Conservation (phyloP, 1,140 invertebrate species). For the Carposina sasakii region DNA sequence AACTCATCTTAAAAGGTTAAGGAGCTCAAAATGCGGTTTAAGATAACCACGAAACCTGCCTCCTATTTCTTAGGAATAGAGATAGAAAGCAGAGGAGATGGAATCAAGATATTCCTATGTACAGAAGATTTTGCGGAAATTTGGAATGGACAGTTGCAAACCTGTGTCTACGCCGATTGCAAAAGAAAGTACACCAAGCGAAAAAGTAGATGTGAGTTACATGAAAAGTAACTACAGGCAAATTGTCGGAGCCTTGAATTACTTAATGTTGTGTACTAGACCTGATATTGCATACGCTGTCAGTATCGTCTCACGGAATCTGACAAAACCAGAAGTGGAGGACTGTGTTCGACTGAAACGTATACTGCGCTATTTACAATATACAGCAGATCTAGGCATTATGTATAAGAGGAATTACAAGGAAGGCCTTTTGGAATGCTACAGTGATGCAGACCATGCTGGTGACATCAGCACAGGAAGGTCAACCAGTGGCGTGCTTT, state of each 20-base stretch:
- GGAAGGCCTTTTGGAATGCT: slow-evolving; percentile 32
- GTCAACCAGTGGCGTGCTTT: slow-evolving; percentile 37
- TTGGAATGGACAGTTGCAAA: too few species aligned
- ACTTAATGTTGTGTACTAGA: slow-evolving; percentile 44
- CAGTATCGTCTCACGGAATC: slow-evolving; percentile 33
- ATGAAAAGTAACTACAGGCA: slow-evolving; percentile 51
- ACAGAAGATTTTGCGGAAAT: too few species aligned
- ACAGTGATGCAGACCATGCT: slow-evolving; percentile 48
- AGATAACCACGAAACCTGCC: too few species aligned
- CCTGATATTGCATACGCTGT: slow-evolving; percentile 53
- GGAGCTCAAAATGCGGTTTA: too few species aligned
- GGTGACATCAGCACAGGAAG: slow-evolving; percentile 34
- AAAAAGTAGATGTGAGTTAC: too few species aligned
- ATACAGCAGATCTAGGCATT: slow-evolving; percentile 3
- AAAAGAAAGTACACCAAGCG: too few species aligned
- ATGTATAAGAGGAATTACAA: background rate
- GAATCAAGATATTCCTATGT: too few species aligned
- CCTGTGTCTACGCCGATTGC: too few species aligned
- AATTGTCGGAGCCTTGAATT: slow-evolving; percentile 52
- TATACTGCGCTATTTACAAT: slow-evolving; percentile 14
- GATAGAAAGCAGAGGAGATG: too few species aligned
- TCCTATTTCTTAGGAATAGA: too few species aligned
- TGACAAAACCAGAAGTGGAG: slow-evolving; percentile 41
- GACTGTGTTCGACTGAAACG: slow-evolving; percentile 37
- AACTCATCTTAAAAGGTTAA: too few species aligned